Evolutionary conservation across 2,113 vertebrate species (phyloP).

Genomic region (Camelus bactrianus): DNA sequence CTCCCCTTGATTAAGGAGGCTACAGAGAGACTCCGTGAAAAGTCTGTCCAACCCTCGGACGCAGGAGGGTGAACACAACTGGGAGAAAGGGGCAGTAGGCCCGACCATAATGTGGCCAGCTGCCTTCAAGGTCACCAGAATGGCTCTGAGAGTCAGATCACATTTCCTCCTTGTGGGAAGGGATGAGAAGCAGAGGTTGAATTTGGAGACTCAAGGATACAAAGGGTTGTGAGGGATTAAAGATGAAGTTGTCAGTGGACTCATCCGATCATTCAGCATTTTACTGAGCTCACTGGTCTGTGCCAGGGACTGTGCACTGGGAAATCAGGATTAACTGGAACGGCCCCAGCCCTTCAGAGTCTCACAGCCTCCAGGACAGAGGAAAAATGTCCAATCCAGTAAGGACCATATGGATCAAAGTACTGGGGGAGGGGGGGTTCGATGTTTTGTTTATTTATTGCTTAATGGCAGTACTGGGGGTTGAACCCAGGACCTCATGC

Average conservation of each 20-base stretch:
- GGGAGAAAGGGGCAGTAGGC: rapidly evolving
- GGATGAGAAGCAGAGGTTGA: neutral
- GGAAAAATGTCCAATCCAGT: neutral
- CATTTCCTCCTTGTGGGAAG: neutral
- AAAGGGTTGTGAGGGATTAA: neutral
- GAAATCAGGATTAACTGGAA: neutral
- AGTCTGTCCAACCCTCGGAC: neutral
- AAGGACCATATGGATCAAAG: neutral
- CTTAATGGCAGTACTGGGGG: no score
- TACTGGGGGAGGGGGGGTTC: no score
- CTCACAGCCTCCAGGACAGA: neutral
- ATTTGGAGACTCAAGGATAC: neutral
- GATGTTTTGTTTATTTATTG: no score
- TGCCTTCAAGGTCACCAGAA: rapidly evolving
- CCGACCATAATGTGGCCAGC: neutral
- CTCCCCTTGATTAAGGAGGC: neutral
- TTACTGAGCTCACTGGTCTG: neutral
- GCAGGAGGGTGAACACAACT: neutral
- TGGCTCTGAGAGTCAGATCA: neutral
- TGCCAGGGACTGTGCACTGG: neutral
- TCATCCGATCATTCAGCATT: neutral
- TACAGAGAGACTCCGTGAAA: constrained; percentile 33
- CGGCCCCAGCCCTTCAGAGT: neutral
- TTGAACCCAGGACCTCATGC: no score
- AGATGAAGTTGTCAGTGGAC: rapidly evolving